These are phyloP conservation scores for Onychostoma macrolepis DNA, from an alignment of 2,113 vertebrate genomes.

Conservation along the genomic window DNA sequence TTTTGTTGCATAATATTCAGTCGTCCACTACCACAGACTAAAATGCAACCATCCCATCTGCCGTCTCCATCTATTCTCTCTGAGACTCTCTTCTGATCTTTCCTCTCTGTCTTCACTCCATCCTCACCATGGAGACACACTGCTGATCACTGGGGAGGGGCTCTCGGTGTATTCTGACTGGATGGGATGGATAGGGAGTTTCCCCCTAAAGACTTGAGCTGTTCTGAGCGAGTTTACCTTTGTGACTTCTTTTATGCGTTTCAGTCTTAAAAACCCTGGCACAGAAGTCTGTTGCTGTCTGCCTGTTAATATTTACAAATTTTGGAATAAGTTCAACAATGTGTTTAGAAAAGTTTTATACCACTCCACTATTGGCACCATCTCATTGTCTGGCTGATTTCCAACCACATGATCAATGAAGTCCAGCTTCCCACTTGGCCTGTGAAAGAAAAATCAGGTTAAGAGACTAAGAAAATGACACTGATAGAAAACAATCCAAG, in stretches of 20 bases:
- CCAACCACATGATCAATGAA: slow-evolving; percentile 93
- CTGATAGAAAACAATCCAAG: neutral
- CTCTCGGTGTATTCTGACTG: slow-evolving; percentile 32
- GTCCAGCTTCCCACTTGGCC: slow-evolving; percentile 79
- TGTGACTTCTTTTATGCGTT: neutral
- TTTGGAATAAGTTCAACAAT: neutral
- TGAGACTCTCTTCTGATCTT: neutral
- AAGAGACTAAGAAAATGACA: neutral
- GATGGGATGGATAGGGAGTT: slow-evolving; percentile 5
- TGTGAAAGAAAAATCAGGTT: slow-evolving; percentile 56
- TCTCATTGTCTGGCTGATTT: slow-evolving; percentile 91
- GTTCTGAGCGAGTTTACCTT: neutral
- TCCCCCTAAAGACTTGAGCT: slow-evolving; percentile 16
- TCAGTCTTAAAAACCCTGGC: neutral
- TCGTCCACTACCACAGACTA: neutral
- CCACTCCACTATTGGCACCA: slow-evolving; percentile 89
- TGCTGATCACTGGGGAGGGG: neutral
- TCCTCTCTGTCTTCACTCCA: neutral
- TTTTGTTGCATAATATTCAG: slow-evolving; percentile 52
- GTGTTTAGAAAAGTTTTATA: slow-evolving; percentile 64
- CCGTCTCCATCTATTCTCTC: neutral
- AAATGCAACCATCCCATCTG: neutral
- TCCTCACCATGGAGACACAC: slow-evolving; percentile 14
- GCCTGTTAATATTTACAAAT: neutral
- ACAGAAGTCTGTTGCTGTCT: neutral